A percentile compares a stretch with the other conserved stretches of the same genome.
phyloP scores from a whole-genome alignment of 1,140 invertebrate genomes.

The Eciton burchellii region DNA sequence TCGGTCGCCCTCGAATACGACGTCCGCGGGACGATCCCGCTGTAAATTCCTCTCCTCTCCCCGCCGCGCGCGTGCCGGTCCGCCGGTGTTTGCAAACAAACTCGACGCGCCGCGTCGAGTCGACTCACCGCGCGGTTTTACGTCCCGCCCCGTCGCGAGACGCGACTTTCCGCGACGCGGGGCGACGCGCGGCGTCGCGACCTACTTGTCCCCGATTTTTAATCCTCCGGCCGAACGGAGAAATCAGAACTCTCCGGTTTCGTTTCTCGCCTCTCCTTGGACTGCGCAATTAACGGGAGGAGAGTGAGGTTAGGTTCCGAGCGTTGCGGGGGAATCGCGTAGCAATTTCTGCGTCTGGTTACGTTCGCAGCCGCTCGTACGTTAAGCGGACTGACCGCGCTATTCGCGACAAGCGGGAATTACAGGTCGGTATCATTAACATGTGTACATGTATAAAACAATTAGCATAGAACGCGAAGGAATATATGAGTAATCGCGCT shows the following conservation, averaged over 20 bases:
- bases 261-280: neutral
- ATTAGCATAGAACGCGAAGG: constrained; percentile 17
- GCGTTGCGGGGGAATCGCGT: too few relatives aligned
- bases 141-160: neutral
- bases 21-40: constrained; percentile 37
- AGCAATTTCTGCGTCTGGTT: neutral
- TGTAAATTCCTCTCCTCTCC: constrained; percentile 55
- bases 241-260: neutral
- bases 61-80: neutral
- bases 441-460: constrained; percentile 24
- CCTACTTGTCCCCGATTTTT: too few relatives aligned
- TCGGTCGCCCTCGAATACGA: constrained; percentile 53
- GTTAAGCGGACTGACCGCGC: neutral
- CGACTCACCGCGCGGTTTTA: neutral
- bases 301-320: too few relatives aligned
- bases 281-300: neutral
- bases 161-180: neutral
- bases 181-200: too few relatives aligned
- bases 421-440: constrained; percentile 19
- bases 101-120: neutral
- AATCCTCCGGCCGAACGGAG: neutral
- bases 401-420: constrained; percentile 36
- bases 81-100: constrained; percentile 65
- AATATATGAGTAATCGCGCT: constrained; percentile 51
- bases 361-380: neutral